Conservation (phyloP, 1,140 invertebrate genomes). For the Cyclargus thomasi region DNA sequence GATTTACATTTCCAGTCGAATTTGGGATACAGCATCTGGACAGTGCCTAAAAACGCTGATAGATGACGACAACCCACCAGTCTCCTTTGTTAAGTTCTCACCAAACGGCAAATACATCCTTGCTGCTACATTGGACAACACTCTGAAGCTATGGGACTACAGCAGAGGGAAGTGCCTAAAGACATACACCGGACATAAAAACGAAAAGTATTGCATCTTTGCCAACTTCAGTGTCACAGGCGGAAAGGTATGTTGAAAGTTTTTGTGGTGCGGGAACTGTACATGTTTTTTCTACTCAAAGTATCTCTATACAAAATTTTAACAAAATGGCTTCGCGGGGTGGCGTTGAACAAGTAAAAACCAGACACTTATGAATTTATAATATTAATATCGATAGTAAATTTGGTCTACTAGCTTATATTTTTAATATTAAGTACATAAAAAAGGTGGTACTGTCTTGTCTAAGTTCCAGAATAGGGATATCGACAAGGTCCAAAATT, state of each 20-base stretch:
- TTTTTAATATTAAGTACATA: no score
- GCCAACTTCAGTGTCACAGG: constrained; percentile 99
- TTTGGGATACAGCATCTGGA: constrained; percentile 99
- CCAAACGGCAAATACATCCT: constrained; percentile 99
- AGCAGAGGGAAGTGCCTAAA: constrained; percentile 98
- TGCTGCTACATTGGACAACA: constrained; percentile 98
- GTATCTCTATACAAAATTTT: no score
- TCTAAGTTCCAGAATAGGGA: no score
- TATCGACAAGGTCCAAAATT: no score
- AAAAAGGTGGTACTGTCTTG: no score
- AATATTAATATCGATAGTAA: no score
- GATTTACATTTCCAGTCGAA: constrained; percentile 84
- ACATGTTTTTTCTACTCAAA: no score
- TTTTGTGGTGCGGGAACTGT: no score
- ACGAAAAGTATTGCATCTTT: constrained; percentile 99
- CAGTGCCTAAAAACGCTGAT: constrained; percentile 98
- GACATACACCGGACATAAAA: constrained; percentile 98
- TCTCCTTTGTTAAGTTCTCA: constrained; percentile 99
- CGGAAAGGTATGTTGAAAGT: constrained; percentile 89
- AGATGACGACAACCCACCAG: constrained; percentile 99
- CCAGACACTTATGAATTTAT: no score
- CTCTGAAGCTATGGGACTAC: constrained; percentile 99
- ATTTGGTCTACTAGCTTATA: no score
- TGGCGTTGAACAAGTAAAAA: no score
- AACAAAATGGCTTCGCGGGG: no score